Evolutionary conservation across 2,113 vertebrate genomes (phyloP).

Genomic region (Tautogolabrus adspersus): DNA sequence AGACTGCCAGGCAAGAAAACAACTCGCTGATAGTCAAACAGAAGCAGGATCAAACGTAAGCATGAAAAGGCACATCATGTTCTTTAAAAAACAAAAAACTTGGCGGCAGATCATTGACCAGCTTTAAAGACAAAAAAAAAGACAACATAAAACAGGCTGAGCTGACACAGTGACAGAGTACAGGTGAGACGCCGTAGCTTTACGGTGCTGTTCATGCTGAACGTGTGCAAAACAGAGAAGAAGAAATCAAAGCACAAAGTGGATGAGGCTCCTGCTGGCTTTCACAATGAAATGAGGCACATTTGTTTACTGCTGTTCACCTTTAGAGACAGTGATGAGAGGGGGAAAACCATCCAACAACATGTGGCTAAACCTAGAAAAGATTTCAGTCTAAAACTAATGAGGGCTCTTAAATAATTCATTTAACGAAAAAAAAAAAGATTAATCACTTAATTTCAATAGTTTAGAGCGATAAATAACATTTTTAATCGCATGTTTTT

Average conservation of each 20-base stretch:
- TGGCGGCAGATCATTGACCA: conserved; percentile 63
- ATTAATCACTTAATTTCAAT: too few species aligned
- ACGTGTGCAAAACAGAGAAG: conserved; percentile 85
- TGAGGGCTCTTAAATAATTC: too few species aligned
- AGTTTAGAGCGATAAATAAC: too few species aligned
- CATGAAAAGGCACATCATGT: conserved; percentile 83
- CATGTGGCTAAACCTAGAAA: too few species aligned
- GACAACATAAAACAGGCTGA: conserved; percentile 31
- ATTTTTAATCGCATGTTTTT: too few species aligned
- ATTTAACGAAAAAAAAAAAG: too few species aligned
- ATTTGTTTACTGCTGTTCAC: conserved; percentile 31
- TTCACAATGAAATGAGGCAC: conserved; percentile 67
- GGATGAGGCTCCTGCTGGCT: conserved; percentile 86
- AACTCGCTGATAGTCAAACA: background rate
- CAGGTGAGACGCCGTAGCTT: background rate
- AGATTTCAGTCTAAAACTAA: too few species aligned
- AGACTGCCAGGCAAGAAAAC: background rate
- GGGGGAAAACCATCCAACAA: too few species aligned
- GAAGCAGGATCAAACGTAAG: conserved; percentile 45
- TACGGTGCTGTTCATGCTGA: conserved; percentile 61
- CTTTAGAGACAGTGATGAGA: conserved; percentile 26
- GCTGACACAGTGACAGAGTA: conserved; percentile 17
- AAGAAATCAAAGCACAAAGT: conserved; percentile 74
- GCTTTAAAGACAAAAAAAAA: conserved; percentile 59
- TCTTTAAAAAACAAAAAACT: conserved; percentile 68